Conservation (phyloP, 2,797 vertebrate genomes). For the Cyprinella venusta region DNA sequence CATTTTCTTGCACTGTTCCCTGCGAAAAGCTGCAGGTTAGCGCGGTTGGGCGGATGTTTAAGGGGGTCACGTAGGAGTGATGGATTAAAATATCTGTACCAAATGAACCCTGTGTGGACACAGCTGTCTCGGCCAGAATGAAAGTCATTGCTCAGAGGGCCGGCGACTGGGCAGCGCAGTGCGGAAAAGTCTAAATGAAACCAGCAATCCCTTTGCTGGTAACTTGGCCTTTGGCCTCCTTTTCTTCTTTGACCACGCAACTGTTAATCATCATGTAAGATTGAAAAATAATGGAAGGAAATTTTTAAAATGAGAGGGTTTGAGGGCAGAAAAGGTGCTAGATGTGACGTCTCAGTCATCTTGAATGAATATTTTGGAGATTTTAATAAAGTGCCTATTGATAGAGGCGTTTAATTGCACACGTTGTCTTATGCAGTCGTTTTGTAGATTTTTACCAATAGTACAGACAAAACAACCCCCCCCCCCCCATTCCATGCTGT, state of each 20-base stretch:
- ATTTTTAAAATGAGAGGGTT: conserved; percentile 19
- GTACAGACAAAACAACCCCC: not conserved
- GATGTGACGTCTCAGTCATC: not conserved
- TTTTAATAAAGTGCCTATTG: not conserved
- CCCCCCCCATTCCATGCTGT: no score
- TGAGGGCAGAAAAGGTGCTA: not conserved
- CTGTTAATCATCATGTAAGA: conserved; percentile 58
- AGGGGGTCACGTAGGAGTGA: conserved; percentile 61
- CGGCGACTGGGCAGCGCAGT: conserved; percentile 58
- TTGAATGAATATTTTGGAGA: not conserved
- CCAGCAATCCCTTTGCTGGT: conserved; percentile 31
- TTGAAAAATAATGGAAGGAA: conserved; percentile 37
- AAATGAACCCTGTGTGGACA: conserved; percentile 65
- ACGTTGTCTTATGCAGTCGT: no score
- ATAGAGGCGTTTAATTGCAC: not conserved
- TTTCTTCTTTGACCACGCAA: conserved; percentile 36
- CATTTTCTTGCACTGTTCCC: conserved; percentile 2
- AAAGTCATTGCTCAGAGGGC: conserved; percentile 71
- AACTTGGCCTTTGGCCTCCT: conserved; percentile 43
- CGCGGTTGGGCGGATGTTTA: conserved; percentile 45
- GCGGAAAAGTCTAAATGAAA: conserved; percentile 56
- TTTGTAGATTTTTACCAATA: no score
- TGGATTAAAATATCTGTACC: conserved; percentile 71
- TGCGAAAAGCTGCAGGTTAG: conserved; percentile 37
- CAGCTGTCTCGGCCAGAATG: conserved; percentile 67